Base-by-base conservation (phyloP, 30 jellyfish, hydroid and myxozoan genomes). In the Turritopsis rubra region DNA sequence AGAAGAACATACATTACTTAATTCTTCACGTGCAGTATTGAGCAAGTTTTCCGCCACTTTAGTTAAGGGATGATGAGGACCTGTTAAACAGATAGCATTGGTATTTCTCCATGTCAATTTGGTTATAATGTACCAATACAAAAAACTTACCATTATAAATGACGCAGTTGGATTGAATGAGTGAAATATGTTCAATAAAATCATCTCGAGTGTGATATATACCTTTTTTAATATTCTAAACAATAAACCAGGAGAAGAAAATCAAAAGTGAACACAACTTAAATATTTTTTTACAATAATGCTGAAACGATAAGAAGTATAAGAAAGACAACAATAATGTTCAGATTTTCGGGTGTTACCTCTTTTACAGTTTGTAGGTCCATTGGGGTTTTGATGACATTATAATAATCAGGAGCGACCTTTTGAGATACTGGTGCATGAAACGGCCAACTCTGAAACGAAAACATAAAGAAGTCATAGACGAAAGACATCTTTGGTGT, bases 381-480 rank as follows among this genome's bases (percentile, higher is more conserved):
- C 99, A 94, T 94, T 76, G 98, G 98, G 19, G 82, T 82, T 65
- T 94, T 89, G 9, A 94, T 96, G 72, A 94, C 88, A 41, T 89
- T 70, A 88, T 89, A 84, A 74, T 94, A 94, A 75, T 94, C 99
- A 1, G 99, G 97, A 52, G 85, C 99, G 29, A 88, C 81, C 71
- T 94, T 94, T 24, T 87, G 74, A 0, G 96, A 85, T 1, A 94
- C 99, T 17, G 99, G 97, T 16, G 96, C 83, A 54, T 85, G 97
- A 77, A 94, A 94, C 65, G 99, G 96, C 99, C 99, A 94, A 73
- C 99, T 94, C 96, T 92, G 79, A 16, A 79, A 68, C 22, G 23
- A 65, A 72, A 0, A 41, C 29, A 8, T 16, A 1, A 17, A 75
- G 23, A 18, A 29, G n/a, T n/a, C n/a, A n/a, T n/a, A n/a, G n/a